Evolutionary conservation across 1,140 invertebrate genomes (phyloP).

Genomic region (Colletes latitarsis): DNA sequence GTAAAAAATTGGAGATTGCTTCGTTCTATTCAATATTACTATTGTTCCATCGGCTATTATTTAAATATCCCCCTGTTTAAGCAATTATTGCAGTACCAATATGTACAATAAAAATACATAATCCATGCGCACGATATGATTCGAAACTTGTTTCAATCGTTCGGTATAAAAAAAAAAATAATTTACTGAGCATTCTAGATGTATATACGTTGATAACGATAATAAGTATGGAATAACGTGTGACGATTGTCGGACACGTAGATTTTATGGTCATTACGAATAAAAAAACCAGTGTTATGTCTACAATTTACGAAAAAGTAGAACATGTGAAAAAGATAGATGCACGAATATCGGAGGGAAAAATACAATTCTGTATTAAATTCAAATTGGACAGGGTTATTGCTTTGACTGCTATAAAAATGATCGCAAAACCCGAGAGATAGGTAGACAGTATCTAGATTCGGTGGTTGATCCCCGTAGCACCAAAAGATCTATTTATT

Average conservation of each 20-base stretch:
- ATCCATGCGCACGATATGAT: constrained; percentile 18
- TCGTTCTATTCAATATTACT: constrained; percentile 30
- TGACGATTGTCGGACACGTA: neutral
- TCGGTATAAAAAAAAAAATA: constrained; percentile 20
- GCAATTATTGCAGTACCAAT: constrained; percentile 30
- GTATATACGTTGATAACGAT: neutral
- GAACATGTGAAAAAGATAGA: no score
- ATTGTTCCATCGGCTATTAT: constrained; percentile 17
- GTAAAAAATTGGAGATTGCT: constrained; percentile 52
- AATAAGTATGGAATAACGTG: neutral
- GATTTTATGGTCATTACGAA: neutral
- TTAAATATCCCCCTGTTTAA: constrained; percentile 25
- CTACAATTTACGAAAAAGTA: neutral
- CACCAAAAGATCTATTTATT: no score
- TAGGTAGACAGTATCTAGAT: no score
- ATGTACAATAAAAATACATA: constrained; percentile 55
- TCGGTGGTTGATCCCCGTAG: no score
- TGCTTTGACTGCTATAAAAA: no score
- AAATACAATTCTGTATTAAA: no score
- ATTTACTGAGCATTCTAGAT: neutral
- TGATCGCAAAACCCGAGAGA: no score
- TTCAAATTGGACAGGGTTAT: no score
- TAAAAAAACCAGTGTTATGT: neutral
- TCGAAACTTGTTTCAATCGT: constrained; percentile 22
- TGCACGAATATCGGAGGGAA: no score